Conservation (phyloP, 92 coral and sea anemone genomes). For the Porites cylindrica region DNA sequence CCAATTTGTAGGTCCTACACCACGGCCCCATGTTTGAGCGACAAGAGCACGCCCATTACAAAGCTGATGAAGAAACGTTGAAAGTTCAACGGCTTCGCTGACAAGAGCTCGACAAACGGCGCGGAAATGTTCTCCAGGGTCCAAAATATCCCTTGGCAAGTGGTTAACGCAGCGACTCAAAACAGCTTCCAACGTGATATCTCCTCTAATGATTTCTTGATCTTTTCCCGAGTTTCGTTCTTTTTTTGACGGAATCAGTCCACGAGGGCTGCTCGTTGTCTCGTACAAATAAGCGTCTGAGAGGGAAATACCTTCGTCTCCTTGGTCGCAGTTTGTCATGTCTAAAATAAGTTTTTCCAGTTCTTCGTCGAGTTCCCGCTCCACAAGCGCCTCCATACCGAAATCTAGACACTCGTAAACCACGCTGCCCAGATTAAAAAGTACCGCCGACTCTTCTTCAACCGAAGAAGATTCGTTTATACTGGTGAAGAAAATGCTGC, state of each 20-base stretch:
- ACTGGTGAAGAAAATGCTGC: conserved; percentile 74
- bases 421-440: conserved; percentile 78
- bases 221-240: conserved; percentile 55
- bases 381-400: conserved; percentile 89
- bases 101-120: conserved; percentile 91
- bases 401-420: conserved; percentile 86
- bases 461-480: conserved; percentile 58
- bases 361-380: conserved; percentile 82
- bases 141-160: conserved; percentile 71
- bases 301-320: conserved; percentile 83
- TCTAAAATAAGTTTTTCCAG: conserved; percentile 82
- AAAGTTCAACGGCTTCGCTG: conserved; percentile 81
- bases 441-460: conserved; percentile 70
- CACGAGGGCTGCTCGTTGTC: conserved; percentile 26
- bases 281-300: conserved; percentile 57
- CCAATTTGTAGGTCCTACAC: conserved; percentile 90
- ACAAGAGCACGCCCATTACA: conserved; percentile 83
- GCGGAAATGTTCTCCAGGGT: conserved; percentile 78
- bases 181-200: conserved; percentile 71
- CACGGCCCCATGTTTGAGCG: conserved; percentile 82
- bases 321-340: conserved; percentile 84
- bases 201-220: conserved; percentile 35
- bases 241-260: conserved; percentile 48
- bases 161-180: conserved; percentile 80
- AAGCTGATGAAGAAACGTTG: conserved; percentile 85